Evolutionary conservation across 2,797 vertebrate species (phyloP).

Genomic region (Bradypodion pumilum): DNA sequence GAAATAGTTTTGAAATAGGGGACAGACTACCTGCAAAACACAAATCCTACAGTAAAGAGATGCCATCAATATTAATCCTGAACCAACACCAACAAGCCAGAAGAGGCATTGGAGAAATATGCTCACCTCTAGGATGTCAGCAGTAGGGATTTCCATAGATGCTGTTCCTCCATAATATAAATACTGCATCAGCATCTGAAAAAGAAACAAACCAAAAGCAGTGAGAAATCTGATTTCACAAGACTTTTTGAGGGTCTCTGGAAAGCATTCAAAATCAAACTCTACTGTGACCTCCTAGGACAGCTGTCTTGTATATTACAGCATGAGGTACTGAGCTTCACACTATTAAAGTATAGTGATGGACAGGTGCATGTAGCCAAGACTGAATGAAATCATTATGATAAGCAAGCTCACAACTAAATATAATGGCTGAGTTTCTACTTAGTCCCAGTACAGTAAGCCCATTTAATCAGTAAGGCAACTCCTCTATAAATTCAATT

Average conservation of each 20-base stretch:
- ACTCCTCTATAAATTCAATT: too few species aligned
- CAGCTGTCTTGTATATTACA: neutral
- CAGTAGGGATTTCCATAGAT: slow-evolving; percentile 84
- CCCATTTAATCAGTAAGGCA: too few species aligned
- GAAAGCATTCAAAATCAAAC: neutral
- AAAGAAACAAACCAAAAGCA: slow-evolving; percentile 40
- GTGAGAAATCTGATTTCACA: neutral
- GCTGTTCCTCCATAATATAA: slow-evolving; percentile 94
- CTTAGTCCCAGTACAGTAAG: too few species aligned
- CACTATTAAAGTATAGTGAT: neutral
- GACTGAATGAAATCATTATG: neutral
- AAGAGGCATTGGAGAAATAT: slow-evolving; percentile 9
- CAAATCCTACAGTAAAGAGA: neutral
- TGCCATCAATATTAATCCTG: neutral
- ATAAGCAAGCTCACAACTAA: neutral
- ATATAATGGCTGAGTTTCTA: too few species aligned
- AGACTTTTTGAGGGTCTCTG: neutral
- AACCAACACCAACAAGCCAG: neutral
- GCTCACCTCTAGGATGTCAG: slow-evolving; percentile 90
- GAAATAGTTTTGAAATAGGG: neutral
- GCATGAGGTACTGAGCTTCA: neutral
- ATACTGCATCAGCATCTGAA: slow-evolving; percentile 96
- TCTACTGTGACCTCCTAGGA: neutral
- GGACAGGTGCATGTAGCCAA: neutral
- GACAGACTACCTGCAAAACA: neutral